These are phyloP conservation scores for Zaprionus kolodkinae DNA, from an alignment of 1,140 invertebrate genomes.

Conservation along the genomic window DNA sequence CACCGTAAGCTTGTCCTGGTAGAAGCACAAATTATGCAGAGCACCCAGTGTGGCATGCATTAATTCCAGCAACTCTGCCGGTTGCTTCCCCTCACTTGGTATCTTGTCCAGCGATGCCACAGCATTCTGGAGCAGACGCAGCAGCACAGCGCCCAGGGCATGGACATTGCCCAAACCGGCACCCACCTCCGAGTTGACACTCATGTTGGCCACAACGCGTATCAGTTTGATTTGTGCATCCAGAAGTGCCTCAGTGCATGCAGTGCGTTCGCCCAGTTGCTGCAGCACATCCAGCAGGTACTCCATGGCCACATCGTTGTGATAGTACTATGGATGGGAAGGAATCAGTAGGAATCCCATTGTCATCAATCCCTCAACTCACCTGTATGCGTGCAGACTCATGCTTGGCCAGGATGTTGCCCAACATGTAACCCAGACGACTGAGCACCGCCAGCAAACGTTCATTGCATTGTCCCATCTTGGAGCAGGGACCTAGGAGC, in stretches of 20 bases:
- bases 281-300: conserved; percentile 77
- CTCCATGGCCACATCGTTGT: conserved; percentile 84
- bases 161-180: conserved; percentile 84
- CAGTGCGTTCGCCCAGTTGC: conserved; percentile 56
- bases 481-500: conserved; percentile 84
- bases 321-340: conserved; percentile 67
- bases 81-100: conserved; percentile 18
- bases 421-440: conserved; percentile 90
- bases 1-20: conserved; percentile 66
- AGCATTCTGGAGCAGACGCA: conserved; percentile 55
- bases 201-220: conserved; percentile 90
- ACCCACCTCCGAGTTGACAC: conserved; percentile 89
- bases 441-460: conserved; percentile 87
- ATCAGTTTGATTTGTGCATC: conserved; percentile 86
- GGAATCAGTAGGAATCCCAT: too few relatives aligned
- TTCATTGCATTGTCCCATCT: conserved; percentile 68
- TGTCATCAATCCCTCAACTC: too few relatives aligned
- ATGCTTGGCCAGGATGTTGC: conserved; percentile 90
- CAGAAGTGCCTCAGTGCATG: conserved; percentile 62
- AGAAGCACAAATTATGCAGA: conserved; percentile 82
- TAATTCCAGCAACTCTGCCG: conserved; percentile 68
- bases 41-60: conserved; percentile 82
- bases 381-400: conserved; percentile 88
- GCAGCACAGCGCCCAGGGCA: conserved; percentile 76
- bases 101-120: not conserved